Evolutionary conservation across 2,797 vertebrate genomes (phyloP).

Genomic region (Chloroceryle inda): DNA sequence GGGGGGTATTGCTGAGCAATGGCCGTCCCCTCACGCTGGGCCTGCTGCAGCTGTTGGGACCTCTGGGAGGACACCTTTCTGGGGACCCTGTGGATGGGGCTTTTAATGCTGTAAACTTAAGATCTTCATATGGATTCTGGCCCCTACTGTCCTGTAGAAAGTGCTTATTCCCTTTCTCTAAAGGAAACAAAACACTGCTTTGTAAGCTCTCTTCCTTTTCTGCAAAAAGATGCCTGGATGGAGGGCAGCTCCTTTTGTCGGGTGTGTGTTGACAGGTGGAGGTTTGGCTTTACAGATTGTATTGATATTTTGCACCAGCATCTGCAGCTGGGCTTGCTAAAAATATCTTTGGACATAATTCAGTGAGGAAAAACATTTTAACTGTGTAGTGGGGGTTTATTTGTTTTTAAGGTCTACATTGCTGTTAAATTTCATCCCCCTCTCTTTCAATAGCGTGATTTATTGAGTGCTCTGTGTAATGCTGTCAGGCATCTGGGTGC

Average conservation of each 20-base stretch:
- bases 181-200: neutral
- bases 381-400: neutral
- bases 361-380: neutral
- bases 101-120: neutral
- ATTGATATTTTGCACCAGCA: neutral
- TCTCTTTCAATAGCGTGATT: neutral
- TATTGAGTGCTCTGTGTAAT: neutral
- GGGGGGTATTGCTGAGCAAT: neutral
- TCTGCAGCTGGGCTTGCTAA: neutral
- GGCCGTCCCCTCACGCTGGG: rapidly evolving
- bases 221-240: neutral
- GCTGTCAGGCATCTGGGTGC: neutral
- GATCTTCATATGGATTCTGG: neutral
- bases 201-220: neutral
- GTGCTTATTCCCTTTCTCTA: neutral
- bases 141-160: neutral
- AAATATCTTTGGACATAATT: constrained; percentile 2
- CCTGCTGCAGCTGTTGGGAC: neutral
- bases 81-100: neutral
- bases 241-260: neutral
- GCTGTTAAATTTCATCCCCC: neutral
- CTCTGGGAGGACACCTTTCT: neutral
- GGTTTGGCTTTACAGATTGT: neutral
- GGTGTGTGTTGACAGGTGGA: neutral
- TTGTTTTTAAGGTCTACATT: neutral